These are phyloP conservation scores for Heteractis magnifica DNA, from an alignment of 92 coral and sea anemone species.

Conservation along the genomic window DNA sequence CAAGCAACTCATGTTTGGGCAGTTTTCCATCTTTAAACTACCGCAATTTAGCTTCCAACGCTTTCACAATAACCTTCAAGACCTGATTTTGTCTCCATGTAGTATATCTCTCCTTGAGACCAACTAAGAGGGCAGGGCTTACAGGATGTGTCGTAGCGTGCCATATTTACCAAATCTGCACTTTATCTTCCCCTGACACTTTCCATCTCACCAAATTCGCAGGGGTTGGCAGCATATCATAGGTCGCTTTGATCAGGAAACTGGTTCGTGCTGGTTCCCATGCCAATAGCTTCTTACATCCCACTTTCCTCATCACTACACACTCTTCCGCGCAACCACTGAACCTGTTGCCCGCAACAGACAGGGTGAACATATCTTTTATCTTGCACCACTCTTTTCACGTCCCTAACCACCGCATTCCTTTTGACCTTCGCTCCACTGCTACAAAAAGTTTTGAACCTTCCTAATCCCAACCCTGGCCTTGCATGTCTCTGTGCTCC, in stretches of 20 bases:
- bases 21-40: neutral
- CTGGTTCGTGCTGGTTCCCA: slow-evolving; percentile 30
- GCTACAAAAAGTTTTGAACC: too few relatives aligned
- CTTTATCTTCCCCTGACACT: slow-evolving; percentile 20
- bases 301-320: too few relatives aligned
- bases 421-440: too few relatives aligned
- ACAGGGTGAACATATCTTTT: too few relatives aligned
- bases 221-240: slow-evolving; percentile 26
- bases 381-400: too few relatives aligned
- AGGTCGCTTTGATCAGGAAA: slow-evolving; percentile 22
- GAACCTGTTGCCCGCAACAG: too few relatives aligned
- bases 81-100: neutral
- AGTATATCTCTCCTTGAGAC: slow-evolving; percentile 7
- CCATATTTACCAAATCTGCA: slow-evolving; percentile 26
- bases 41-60: neutral
- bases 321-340: too few relatives aligned
- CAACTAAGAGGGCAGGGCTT: slow-evolving; percentile 8
- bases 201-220: slow-evolving; percentile 32
- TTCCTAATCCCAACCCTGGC: too few relatives aligned
- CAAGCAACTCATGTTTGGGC: neutral
- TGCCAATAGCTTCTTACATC: too few relatives aligned
- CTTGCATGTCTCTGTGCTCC: slow-evolving; percentile 15
- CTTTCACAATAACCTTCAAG: neutral
- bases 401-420: too few relatives aligned
- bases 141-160: slow-evolving; percentile 11